Percentiles rank a stretch among this genome's conserved stretches.
Conservation (phyloP, 2,113 vertebrate genomes). For the Heptranchias perlo region DNA sequence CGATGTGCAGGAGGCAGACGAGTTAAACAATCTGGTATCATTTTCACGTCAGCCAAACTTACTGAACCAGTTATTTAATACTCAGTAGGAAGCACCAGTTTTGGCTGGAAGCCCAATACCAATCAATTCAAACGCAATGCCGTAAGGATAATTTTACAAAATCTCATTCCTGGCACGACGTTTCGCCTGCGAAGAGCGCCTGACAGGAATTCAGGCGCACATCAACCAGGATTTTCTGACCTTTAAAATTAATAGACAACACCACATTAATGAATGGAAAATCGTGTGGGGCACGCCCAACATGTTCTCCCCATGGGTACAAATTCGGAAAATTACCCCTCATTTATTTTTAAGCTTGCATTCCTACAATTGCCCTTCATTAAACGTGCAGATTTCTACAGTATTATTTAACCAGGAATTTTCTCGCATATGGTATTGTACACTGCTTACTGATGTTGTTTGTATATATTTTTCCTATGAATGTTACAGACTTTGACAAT, state of each 20-base stretch:
- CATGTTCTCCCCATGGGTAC: not conserved
- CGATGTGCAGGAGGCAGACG: not conserved
- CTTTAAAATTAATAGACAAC: not conserved
- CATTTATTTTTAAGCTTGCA: not conserved
- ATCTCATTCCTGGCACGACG: not conserved
- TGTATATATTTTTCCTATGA: not conserved
- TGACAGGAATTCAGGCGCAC: not conserved
- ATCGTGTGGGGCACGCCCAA: not conserved
- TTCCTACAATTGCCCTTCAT: not conserved
- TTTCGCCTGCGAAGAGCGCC: not conserved
- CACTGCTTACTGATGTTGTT: not conserved
- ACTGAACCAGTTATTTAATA: slow-evolving; percentile 9
- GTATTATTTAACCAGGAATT: not conserved
- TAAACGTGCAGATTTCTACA: not conserved
- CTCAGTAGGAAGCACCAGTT: not conserved
- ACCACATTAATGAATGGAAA: not conserved
- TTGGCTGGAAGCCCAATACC: not conserved
- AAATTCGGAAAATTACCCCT: not conserved
- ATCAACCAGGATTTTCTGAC: not conserved
- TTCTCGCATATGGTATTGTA: not conserved
- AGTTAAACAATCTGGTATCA: not conserved
- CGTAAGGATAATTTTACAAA: not conserved
- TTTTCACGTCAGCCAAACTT: not conserved
- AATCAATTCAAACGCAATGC: not conserved
- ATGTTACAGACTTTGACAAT: not conserved